Evolutionary conservation across 2,888 invertebrate genomes (phyloP), one percentile per base, ranked within the genome.

Genomic region (Eupithecia insigniata): DNA sequence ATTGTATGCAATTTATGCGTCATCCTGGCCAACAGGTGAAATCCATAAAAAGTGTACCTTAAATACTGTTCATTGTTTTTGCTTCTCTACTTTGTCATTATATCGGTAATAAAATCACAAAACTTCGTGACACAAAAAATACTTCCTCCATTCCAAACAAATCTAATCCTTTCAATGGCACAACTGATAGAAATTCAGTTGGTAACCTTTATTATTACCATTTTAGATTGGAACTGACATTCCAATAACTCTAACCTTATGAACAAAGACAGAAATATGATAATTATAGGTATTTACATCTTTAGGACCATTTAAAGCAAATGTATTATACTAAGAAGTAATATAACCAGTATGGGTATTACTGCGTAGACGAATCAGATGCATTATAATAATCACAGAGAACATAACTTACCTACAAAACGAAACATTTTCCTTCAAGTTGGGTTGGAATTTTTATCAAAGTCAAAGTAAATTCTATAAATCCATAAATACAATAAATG

Each of bases 101-200:
- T 43, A 39, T 26, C 34, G 7, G 34, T 32, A 62, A n/a, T 62
- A 14, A 58, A 22, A 64, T 73, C 43, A 30, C 28, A 67, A 22
- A 61, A 61, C 51, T 66, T 69, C 69, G 66, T 71, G 73, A 66
- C 70, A 67, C 36, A 69, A 68, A 61, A 67, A 66, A 66, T 28
- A 69, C 74, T 74, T 74, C 74, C 71, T 71, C 65, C 55, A 74
- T 71, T 71, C 73, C 70, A 71, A 74, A 65, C 34, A 32, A 30
- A 46, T 61, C 36, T 28, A 72, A 72, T 70, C 55, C 71, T 67
- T 61, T 66, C 67, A 69, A 69, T 71, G 66, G 69, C 66, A 66
- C 55, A 67, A 18, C 51, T 60, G 26, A 66, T 71, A 71, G 70
- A 65, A 73, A 70, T 36, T 61, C 73, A 70, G 30, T 67, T 43